Evolutionary conservation across 2,797 vertebrate genomes (phyloP).

Genomic region (Diceros bicornis): DNA sequence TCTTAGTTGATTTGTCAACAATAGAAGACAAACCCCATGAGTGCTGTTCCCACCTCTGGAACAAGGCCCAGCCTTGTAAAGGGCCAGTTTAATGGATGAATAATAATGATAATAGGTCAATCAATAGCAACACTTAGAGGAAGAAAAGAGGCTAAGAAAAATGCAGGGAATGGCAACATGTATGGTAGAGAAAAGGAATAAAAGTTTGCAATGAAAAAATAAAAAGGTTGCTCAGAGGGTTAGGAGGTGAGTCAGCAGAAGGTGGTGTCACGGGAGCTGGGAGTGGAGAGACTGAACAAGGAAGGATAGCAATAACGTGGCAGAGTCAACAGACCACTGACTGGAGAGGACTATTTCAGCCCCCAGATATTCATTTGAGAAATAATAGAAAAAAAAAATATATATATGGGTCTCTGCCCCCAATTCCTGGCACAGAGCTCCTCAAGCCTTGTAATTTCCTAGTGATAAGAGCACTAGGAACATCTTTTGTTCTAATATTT

Average conservation of each 20-base stretch:
- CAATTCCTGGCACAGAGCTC: neutral
- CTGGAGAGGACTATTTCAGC: neutral
- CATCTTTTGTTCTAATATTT: too few relatives aligned
- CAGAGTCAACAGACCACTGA: neutral
- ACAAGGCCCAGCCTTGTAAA: neutral
- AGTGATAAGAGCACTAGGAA: too few relatives aligned
- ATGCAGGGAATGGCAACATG: neutral
- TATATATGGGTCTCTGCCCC: neutral
- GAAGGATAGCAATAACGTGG: neutral
- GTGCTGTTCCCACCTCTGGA: neutral
- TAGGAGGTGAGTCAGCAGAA: neutral
- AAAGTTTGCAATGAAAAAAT: neutral
- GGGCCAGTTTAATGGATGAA: neutral
- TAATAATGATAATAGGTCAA: neutral
- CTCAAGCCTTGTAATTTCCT: neutral
- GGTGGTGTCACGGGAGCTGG: neutral
- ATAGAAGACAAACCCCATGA: neutral
- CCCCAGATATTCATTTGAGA: neutral
- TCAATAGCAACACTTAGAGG: neutral
- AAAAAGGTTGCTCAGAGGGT: neutral
- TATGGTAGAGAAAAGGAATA: neutral
- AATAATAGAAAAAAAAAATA: neutral
- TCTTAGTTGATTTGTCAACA: neutral
- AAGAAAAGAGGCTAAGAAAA: neutral
- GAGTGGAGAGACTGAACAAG: neutral